phyloP scores from a whole-genome alignment of 2,113 vertebrate genomes.

The Ptilonorhynchus violaceus region DNA sequence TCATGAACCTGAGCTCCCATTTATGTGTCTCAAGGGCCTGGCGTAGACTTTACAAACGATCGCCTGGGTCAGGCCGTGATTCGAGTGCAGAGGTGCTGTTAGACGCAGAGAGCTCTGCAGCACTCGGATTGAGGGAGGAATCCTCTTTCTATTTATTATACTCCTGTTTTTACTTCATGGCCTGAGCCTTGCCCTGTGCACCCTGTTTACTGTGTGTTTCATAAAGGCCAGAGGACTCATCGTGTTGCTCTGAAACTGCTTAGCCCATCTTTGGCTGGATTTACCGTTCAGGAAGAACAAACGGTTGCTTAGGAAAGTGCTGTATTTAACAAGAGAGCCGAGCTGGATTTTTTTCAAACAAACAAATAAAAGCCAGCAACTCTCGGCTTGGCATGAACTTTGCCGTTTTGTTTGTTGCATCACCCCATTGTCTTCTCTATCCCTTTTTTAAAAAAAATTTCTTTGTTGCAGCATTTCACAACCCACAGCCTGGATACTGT shows the following conservation, averaged over 20 bases:
- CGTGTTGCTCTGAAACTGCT: conserved; percentile 6
- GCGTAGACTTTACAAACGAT: not conserved
- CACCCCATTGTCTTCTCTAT: not conserved
- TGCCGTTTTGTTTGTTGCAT: not conserved
- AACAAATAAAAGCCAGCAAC: conserved; percentile 23
- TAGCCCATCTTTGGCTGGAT: not conserved
- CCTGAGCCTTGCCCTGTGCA: not conserved
- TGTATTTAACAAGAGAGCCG: not conserved
- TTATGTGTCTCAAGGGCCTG: conserved; percentile 17
- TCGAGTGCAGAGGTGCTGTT: not conserved
- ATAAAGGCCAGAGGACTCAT: conserved; percentile 37
- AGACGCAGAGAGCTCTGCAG: not conserved
- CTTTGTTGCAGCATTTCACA: not conserved
- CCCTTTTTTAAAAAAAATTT: not conserved
- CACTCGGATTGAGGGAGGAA: not conserved
- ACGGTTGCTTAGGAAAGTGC: not conserved
- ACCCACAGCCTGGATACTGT: not conserved
- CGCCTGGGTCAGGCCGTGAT: not conserved
- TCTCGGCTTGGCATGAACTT: not conserved
- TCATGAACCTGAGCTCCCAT: not conserved
- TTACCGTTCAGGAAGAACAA: conserved; percentile 3
- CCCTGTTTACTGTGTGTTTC: conserved; percentile 23
- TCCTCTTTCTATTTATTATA: not conserved
- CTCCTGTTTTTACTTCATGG: not conserved
- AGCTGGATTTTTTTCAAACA: not conserved